Conservation (phyloP, 1,140 invertebrate genomes). For the Sitobion miscanthi region DNA sequence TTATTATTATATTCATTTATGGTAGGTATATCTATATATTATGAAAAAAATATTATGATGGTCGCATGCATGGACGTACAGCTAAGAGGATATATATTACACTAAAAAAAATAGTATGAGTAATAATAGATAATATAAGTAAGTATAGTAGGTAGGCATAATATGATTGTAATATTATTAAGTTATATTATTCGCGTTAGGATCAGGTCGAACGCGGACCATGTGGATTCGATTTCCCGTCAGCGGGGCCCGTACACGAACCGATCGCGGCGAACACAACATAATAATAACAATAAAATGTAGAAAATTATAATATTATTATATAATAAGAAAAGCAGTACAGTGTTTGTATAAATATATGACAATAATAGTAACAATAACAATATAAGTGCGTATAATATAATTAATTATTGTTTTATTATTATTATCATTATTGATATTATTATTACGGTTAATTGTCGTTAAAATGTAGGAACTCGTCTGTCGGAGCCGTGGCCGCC, state of each 20-base stretch:
- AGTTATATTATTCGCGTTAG: background rate
- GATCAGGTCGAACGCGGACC: background rate
- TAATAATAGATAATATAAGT: background rate
- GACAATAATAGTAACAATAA: slow-evolving; percentile 35
- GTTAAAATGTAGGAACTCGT: slow-evolving; percentile 48
- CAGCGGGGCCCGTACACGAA: background rate
- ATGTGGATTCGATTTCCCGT: background rate
- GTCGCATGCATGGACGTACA: no score
- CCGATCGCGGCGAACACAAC: background rate
- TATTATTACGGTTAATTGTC: slow-evolving; percentile 27
- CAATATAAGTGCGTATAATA: background rate
- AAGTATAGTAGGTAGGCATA: background rate
- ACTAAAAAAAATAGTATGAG: background rate
- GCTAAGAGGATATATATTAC: background rate
- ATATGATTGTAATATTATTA: background rate
- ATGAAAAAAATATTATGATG: background rate
- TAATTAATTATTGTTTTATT: background rate
- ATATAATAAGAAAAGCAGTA: background rate
- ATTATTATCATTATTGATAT: background rate
- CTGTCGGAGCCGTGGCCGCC: slow-evolving; percentile 3
- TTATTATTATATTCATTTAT: background rate
- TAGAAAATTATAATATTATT: background rate
- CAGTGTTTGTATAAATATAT: background rate
- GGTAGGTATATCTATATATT: no score
- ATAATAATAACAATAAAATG: background rate